Percentiles rank a stretch among this genome's conserved stretches.
Conservation (phyloP, 2,797 vertebrate species). For the Myripristis murdjan region DNA sequence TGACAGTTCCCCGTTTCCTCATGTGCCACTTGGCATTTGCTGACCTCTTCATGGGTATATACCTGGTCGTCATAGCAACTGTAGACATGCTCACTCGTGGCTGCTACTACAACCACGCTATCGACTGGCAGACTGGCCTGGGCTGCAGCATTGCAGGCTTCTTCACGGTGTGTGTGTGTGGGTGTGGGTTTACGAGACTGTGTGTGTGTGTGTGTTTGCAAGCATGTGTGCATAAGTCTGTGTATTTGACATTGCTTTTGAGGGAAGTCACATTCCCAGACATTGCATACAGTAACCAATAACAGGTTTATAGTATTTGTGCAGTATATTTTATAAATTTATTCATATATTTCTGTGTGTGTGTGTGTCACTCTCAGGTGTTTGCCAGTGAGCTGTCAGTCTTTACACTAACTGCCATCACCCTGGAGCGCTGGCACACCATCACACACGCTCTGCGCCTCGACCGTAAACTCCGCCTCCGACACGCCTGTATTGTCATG, state of each 20-base stretch:
- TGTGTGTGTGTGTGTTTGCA: background rate
- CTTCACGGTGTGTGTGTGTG: slow-evolving; percentile 86
- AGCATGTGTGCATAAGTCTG: slow-evolving; percentile 11
- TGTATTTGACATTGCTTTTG: background rate
- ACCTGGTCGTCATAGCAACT: slow-evolving; percentile 92
- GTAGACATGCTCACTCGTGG: slow-evolving; percentile 91
- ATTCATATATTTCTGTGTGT: background rate
- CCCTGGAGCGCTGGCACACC: slow-evolving; percentile 97
- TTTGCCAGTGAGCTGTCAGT: slow-evolving; percentile 97
- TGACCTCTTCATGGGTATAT: slow-evolving; percentile 96
- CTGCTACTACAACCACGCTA: slow-evolving; percentile 94
- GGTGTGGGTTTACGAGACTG: no score
- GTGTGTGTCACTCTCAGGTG: slow-evolving; percentile 73
- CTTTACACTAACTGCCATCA: slow-evolving; percentile 94
- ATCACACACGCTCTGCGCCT: slow-evolving; percentile 96
- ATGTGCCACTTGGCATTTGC: slow-evolving; percentile 98
- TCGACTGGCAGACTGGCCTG: slow-evolving; percentile 94
- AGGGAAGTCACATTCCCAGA: background rate
- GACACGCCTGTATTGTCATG: slow-evolving; percentile 91
- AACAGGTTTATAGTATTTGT: background rate
- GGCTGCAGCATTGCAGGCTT: slow-evolving; percentile 94
- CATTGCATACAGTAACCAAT: background rate
- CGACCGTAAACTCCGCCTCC: slow-evolving; percentile 90
- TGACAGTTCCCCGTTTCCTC: slow-evolving; percentile 95
- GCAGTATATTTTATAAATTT: background rate